phyloP scores from a whole-genome alignment of 2,888 invertebrate genomes.

The Polymixis flavicincta region DNA sequence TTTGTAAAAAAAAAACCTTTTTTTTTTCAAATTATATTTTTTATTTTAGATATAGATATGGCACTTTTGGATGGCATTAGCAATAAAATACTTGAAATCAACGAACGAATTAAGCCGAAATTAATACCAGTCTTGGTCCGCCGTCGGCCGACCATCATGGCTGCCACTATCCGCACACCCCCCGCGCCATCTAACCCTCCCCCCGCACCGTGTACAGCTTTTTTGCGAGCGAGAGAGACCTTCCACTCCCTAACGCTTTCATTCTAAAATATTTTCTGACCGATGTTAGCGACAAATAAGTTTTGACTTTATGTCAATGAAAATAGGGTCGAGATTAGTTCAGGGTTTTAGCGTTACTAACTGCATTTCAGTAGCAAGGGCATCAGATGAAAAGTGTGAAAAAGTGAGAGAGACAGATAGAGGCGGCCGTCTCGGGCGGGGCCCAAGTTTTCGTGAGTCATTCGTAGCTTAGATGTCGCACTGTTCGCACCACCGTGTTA shows the following conservation, averaged over 20 bases:
- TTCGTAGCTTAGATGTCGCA: slow-evolving; percentile 88
- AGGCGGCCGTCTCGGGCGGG: slow-evolving; percentile 89
- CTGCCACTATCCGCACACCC: slow-evolving; percentile 79
- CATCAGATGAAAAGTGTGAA: slow-evolving; percentile 88
- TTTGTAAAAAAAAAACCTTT: background rate
- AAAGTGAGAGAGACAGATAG: slow-evolving; percentile 91
- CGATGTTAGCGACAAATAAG: slow-evolving; percentile 56
- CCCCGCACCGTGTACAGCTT: slow-evolving; percentile 82
- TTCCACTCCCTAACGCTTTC: slow-evolving; percentile 87
- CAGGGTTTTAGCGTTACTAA: slow-evolving; percentile 41
- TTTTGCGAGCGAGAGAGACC: slow-evolving; percentile 90
- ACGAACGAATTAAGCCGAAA: slow-evolving; percentile 87
- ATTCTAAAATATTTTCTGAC: slow-evolving; percentile 89
- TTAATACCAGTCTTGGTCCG: slow-evolving; percentile 88
- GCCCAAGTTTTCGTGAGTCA: slow-evolving; percentile 90
- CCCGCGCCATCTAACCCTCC: slow-evolving; percentile 78
- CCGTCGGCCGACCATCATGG: slow-evolving; percentile 87
- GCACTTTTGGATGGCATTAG: slow-evolving; percentile 65
- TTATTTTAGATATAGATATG: slow-evolving; percentile 23
- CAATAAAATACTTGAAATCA: slow-evolving; percentile 84
- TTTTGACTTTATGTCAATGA: background rate
- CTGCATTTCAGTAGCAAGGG: slow-evolving; percentile 64
- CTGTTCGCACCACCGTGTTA: slow-evolving; percentile 78
- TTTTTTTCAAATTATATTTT: slow-evolving; percentile 6
- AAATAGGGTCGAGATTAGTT: slow-evolving; percentile 63